Percentiles rank a stretch among this genome's conserved stretches.
These are phyloP conservation scores for Apotomis betuletana DNA, from an alignment of 2,888 invertebrate genomes.

Conservation along the genomic window DNA sequence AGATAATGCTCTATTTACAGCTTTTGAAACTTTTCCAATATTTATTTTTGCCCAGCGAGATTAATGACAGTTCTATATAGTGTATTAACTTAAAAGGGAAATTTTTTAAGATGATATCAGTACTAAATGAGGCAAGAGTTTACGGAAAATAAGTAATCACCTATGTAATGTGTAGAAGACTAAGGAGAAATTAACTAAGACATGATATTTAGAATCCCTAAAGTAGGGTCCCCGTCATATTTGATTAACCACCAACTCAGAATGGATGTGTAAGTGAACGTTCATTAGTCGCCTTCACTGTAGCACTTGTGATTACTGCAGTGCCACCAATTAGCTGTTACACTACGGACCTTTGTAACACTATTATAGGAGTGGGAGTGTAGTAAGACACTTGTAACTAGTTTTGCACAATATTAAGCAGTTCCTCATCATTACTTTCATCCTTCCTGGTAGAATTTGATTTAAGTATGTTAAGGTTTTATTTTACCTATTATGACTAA, in stretches of 20 bases:
- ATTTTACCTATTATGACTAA: too few species aligned
- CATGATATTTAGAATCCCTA: too few species aligned
- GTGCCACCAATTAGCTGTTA: not conserved
- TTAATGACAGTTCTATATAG: constrained; percentile 14
- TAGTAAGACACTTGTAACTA: too few species aligned
- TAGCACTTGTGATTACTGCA: not conserved
- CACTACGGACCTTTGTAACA: not conserved
- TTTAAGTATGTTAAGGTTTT: not conserved
- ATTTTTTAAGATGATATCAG: not conserved
- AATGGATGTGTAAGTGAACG: not conserved
- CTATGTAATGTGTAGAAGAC: not conserved
- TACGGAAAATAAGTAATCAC: not conserved
- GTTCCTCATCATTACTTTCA: too few species aligned
- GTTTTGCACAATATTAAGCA: too few species aligned
- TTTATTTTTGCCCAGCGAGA: constrained; percentile 20
- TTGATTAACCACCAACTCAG: not conserved
- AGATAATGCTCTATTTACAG: constrained; percentile 18
- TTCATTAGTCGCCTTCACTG: not conserved
- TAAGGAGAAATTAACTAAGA: too few species aligned
- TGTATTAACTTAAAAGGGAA: constrained; percentile 7
- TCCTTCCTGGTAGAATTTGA: not conserved
- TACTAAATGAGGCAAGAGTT: not conserved
- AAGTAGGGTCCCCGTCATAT: not conserved
- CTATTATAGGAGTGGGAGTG: not conserved
- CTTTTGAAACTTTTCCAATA: constrained; percentile 39